Conservation (phyloP, 2,797 vertebrate species). For the Holocentrus rufus region DNA sequence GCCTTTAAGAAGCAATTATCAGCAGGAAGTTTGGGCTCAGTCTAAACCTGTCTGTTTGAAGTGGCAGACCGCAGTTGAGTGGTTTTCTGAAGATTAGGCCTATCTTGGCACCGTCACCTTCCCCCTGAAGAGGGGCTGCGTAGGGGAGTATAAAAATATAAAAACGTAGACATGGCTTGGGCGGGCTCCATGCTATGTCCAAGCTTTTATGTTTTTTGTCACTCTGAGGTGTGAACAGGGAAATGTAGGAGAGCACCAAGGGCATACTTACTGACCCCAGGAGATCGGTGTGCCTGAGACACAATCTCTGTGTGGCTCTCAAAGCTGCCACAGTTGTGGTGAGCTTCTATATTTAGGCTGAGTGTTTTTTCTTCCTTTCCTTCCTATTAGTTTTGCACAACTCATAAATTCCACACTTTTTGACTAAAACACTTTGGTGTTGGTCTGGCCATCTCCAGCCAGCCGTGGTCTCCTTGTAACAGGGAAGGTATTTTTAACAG, state of each 20-base stretch:
- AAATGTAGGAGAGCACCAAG: not conserved
- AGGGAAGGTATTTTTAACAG: too few relatives aligned
- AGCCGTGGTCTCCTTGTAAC: too few relatives aligned
- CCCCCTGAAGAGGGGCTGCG: not conserved
- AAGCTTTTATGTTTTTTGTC: not conserved
- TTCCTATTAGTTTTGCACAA: not conserved
- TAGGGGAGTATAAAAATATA: not conserved
- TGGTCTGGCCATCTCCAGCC: not conserved
- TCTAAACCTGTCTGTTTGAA: conserved; percentile 47
- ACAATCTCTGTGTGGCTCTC: not conserved
- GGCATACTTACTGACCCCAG: not conserved
- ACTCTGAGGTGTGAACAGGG: conserved; percentile 3
- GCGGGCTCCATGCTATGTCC: not conserved
- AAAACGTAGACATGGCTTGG: not conserved
- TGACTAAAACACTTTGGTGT: not conserved
- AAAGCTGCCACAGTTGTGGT: too few relatives aligned
- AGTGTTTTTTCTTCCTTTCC: too few relatives aligned
- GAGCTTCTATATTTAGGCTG: too few relatives aligned
- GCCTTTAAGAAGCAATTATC: conserved; percentile 67
- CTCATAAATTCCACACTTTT: not conserved
- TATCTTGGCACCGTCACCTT: conserved; percentile 42
- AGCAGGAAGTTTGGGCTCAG: conserved; percentile 35
- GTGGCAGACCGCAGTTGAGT: conserved; percentile 35
- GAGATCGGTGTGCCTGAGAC: not conserved
- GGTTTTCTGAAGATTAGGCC: conserved; percentile 43